Evolutionary conservation across 1,140 invertebrate genomes (phyloP), one percentile per base, ranked within the genome.

Genomic region (Drosophila quadrilineata): DNA sequence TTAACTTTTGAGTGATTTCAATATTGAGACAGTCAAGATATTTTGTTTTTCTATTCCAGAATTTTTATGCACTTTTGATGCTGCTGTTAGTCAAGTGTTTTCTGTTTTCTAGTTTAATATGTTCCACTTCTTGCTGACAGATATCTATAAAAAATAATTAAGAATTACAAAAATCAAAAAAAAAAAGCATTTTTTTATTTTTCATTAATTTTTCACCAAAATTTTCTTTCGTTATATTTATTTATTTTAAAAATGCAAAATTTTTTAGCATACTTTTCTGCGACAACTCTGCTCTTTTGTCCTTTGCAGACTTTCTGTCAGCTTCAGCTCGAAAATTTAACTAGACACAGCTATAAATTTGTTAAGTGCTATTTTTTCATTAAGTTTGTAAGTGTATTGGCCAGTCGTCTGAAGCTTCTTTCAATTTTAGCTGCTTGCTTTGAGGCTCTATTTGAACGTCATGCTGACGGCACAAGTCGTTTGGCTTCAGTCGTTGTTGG

Each of bases 391-490:
- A 3, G 8, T 29, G 28, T 10, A 22, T n/a, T 45, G 14, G 12
- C n/a, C n/a, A 29, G n/a, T 33, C 6, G 28, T 3, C n/a, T 10
- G 6, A 2, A 14, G 17, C 19, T 50, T 16, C 46, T 45, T 6
- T 9, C 8, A n/a, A 3, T 24, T 1, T 3, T 22, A 6, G 17
- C 19, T 28, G n/a, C 0, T 19, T 45, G 45, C 28, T 26, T 43
- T 12, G 22, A 16, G 21, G 16, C 21, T 60, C 33, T 60, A 40
- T 62, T 52, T 62, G 14, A 46, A 17, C 64, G 26, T n/a, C 64
- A 41, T 60, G 33, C 41, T 62, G 58, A 36, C 33, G 54, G 46
- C 41, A 41, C 26, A 54, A 53, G 58, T 46, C 35, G 33, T 24
- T 43, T 62, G 17, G 21, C 12, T 56, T 43, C 43, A 33, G 52